Conservation (phyloP, 2,888 invertebrate species). For the Plagiodera versicolora region DNA sequence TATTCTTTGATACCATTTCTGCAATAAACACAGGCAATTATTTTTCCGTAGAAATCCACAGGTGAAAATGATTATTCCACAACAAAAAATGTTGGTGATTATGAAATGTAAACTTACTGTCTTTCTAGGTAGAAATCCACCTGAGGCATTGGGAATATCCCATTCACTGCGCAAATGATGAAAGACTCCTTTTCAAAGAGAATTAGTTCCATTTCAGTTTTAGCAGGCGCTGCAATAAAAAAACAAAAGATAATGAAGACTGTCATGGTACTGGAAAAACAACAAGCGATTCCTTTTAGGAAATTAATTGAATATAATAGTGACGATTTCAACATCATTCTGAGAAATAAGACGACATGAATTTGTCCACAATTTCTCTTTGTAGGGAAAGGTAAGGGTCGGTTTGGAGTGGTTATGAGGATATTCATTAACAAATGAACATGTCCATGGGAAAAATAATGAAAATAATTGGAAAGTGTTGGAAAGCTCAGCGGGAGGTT, state of each 20-base stretch:
- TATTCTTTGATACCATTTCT: slow-evolving; percentile 42
- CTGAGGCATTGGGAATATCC: slow-evolving; percentile 61
- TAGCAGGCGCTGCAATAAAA: slow-evolving; percentile 42
- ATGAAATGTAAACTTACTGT: slow-evolving; percentile 46
- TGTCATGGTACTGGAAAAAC: background rate
- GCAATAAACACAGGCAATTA: slow-evolving; percentile 20
- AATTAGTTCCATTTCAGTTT: slow-evolving; percentile 37
- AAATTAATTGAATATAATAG: too few relatives aligned
- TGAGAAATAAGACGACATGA: too few relatives aligned
- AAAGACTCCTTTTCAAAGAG: slow-evolving; percentile 52
- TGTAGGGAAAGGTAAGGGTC: too few relatives aligned
- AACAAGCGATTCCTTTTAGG: background rate
- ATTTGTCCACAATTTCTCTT: too few relatives aligned
- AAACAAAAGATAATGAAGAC: background rate
- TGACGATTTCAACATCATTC: too few relatives aligned
- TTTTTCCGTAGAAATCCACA: background rate
- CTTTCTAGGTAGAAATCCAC: slow-evolving; percentile 43
- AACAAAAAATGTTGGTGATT: background rate
- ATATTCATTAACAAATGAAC: too few relatives aligned
- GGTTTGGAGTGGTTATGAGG: too few relatives aligned
- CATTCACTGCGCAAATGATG: slow-evolving; percentile 61
- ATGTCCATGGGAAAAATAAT: too few relatives aligned
- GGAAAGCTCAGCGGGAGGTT: too few relatives aligned
- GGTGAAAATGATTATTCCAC: background rate
- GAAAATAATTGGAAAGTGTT: too few relatives aligned